Conservation (phyloP, 2,888 invertebrate genomes). For the Eilema caniola region DNA sequence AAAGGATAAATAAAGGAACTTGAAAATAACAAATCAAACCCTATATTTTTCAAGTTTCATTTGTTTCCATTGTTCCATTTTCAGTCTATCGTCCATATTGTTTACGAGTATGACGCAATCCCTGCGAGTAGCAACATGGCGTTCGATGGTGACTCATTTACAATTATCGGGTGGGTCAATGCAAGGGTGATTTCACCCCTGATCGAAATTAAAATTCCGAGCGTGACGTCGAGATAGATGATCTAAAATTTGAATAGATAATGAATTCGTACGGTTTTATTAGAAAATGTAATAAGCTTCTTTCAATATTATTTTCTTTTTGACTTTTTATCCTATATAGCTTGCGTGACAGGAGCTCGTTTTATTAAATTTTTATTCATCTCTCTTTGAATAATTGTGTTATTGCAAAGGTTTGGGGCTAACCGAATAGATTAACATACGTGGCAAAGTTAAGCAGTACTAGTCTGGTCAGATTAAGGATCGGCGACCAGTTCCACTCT, state of each 20-base stretch:
- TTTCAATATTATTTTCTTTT: slow-evolving; percentile 13
- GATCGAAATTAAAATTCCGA: slow-evolving; percentile 75
- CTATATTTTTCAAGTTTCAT: neutral
- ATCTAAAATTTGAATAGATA: slow-evolving; percentile 66
- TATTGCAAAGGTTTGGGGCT: neutral
- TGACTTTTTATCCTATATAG: slow-evolving; percentile 6
- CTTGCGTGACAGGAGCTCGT: slow-evolving; percentile 32
- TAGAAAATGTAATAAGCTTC: slow-evolving; percentile 47
- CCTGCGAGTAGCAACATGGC: slow-evolving; percentile 19
- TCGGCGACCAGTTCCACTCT: no score
- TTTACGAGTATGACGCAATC: slow-evolving; percentile 23
- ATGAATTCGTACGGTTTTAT: slow-evolving; percentile 51
- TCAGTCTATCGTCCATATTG: slow-evolving; percentile 18
- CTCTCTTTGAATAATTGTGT: neutral
- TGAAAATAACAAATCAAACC: neutral
- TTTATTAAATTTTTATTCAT: slow-evolving; percentile 13
- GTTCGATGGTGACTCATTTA: slow-evolving; percentile 65
- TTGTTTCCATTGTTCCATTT: neutral
- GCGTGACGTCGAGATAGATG: slow-evolving; percentile 66
- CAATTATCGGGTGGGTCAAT: slow-evolving; percentile 68
- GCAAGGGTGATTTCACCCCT: slow-evolving; percentile 61
- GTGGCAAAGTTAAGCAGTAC: neutral
- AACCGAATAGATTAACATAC: neutral
- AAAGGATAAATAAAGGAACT: neutral
- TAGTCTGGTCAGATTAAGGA: no score